A percentile compares a stretch with the other conserved stretches of the same genome.
These are phyloP conservation scores for Drosophila quinaria DNA, from an alignment of 2,888 invertebrate genomes.

Conservation along the genomic window DNA sequence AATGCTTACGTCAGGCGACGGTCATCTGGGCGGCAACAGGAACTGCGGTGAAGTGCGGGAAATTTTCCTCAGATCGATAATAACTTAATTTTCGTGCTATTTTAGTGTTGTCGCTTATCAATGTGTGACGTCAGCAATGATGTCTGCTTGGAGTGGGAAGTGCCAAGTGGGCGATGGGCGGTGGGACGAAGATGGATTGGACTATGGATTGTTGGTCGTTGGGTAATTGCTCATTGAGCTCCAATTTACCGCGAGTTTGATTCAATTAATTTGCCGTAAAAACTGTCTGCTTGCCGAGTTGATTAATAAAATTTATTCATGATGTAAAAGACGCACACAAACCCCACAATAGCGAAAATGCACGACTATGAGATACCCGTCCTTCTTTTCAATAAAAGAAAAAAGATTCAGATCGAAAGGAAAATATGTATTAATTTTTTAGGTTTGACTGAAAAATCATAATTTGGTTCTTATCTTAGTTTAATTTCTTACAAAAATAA, in stretches of 20 bases:
- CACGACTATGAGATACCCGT: background rate
- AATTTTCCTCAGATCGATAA: conserved; percentile 62
- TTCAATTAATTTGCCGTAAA: conserved; percentile 71
- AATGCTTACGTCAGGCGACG: conserved; percentile 63
- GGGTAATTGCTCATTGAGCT: conserved; percentile 72
- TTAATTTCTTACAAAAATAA: too few relatives aligned
- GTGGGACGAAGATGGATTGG: background rate
- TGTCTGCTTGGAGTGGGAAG: background rate
- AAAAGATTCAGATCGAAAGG: background rate
- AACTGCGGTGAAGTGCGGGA: background rate
- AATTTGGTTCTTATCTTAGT: too few relatives aligned
- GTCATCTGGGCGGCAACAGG: conserved; percentile 11
- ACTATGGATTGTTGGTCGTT: conserved; percentile 15
- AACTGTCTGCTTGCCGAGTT: conserved; percentile 35
- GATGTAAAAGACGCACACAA: conserved; percentile 35
- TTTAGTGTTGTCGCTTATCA: conserved; percentile 58
- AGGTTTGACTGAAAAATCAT: background rate
- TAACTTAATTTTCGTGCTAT: conserved; percentile 67
- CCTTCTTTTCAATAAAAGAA: background rate
- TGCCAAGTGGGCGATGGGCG: background rate
- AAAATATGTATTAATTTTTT: background rate
- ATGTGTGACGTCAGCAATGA: conserved; percentile 63
- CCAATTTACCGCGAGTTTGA: conserved; percentile 55
- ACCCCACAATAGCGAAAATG: background rate
- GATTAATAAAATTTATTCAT: conserved; percentile 45